Evolutionary conservation across 2,888 invertebrate species (phyloP).

Genomic region (Colostygia pectinataria): DNA sequence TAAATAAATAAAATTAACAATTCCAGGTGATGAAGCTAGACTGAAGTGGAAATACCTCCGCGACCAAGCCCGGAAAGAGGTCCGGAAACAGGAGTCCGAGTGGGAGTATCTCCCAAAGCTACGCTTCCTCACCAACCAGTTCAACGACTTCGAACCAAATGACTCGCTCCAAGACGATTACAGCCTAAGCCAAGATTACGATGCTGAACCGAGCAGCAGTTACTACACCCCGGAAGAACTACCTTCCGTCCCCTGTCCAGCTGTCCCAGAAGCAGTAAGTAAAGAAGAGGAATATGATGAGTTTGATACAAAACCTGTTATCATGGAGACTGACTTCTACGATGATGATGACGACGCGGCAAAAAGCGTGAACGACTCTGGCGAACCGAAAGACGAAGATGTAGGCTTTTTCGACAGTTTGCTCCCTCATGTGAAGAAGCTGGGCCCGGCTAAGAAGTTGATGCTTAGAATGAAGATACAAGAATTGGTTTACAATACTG

Average conservation of each 20-base stretch:
- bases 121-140: constrained; percentile 71
- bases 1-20: constrained; percentile 3
- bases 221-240: constrained; percentile 56
- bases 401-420: constrained; percentile 75
- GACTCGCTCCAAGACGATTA: constrained; percentile 54
- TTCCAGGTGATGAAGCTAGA: constrained; percentile 74
- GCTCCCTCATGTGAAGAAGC: constrained; percentile 72
- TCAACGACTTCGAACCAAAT: constrained; percentile 69
- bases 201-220: constrained; percentile 55
- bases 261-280: constrained; percentile 20
- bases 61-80: constrained; percentile 75
- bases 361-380: constrained; percentile 42
- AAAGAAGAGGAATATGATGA: constrained; percentile 77
- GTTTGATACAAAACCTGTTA: constrained; percentile 74
- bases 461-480: constrained; percentile 79
- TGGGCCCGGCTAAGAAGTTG: constrained; percentile 73
- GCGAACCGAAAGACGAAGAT: constrained; percentile 68
- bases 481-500: constrained; percentile 75
- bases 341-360: constrained; percentile 72
- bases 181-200: constrained; percentile 47
- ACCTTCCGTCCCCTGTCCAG: constrained; percentile 15
- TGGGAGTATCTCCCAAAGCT: constrained; percentile 72
- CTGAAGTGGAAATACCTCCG: constrained; percentile 77
- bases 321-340: constrained; percentile 75
- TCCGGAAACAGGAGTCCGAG: constrained; percentile 68